phyloP scores from a whole-genome alignment of 1,140 invertebrate genomes.

The Caerostris darwini region DNA sequence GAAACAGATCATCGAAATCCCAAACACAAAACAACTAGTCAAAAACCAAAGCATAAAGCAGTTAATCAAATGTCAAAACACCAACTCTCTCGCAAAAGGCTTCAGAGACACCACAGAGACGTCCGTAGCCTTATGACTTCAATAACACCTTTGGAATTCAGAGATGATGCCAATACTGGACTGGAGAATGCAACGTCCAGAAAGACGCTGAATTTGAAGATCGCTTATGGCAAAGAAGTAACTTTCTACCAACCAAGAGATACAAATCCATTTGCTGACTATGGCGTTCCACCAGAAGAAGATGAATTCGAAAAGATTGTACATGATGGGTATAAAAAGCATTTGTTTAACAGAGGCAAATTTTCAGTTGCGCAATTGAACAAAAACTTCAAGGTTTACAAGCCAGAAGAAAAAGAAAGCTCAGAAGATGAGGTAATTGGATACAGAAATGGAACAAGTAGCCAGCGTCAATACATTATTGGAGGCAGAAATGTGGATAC shows the following conservation, averaged over 20 bases:
- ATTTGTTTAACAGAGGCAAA: background rate
- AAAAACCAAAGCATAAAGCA: too few relatives aligned
- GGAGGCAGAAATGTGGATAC: constrained; percentile 12
- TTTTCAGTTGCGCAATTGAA: background rate
- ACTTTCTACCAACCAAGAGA: background rate
- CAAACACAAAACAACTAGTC: too few relatives aligned
- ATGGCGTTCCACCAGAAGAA: background rate
- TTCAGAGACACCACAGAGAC: background rate
- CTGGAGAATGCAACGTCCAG: background rate
- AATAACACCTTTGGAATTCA: background rate
- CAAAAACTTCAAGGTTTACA: background rate
- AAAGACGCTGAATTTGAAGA: background rate
- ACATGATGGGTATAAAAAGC: background rate
- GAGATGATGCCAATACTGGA: background rate
- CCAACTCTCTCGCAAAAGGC: background rate
- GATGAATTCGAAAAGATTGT: background rate
- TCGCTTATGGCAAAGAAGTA: background rate
- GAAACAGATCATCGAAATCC: too few relatives aligned
- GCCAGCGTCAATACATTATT: constrained; percentile 4
- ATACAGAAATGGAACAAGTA: background rate
- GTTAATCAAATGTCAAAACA: too few relatives aligned
- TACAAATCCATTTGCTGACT: background rate
- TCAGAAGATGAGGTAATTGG: background rate
- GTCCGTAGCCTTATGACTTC: background rate
- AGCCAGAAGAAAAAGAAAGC: background rate